Percentiles rank a stretch among this genome's conserved stretches.
Conservation (phyloP, 2,797 vertebrate genomes). For the Manis pentadactyla region DNA sequence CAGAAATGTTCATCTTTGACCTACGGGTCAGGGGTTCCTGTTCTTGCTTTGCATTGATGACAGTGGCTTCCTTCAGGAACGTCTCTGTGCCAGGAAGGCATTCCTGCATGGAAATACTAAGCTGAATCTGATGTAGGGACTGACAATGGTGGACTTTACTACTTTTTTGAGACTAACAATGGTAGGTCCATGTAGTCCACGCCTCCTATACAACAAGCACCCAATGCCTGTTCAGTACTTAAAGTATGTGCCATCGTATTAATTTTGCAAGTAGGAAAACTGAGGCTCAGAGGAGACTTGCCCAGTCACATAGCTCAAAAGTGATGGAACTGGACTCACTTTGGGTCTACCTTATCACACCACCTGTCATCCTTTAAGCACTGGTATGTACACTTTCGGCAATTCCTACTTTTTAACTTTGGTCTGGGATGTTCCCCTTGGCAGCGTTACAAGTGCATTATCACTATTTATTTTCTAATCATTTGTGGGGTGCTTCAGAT, state of each 20-base stretch:
- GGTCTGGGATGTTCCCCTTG: neutral
- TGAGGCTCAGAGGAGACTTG: neutral
- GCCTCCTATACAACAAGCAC: neutral
- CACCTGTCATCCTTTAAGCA: neutral
- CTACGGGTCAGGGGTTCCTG: too few species aligned
- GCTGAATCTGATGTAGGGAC: neutral
- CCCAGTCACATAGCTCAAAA: neutral
- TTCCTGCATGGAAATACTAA: neutral
- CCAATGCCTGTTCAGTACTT: neutral
- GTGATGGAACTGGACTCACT: neutral
- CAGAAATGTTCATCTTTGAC: neutral
- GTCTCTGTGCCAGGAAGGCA: neutral
- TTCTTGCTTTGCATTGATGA: neutral
- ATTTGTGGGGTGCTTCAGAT: neutral
- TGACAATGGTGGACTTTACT: accelerated
- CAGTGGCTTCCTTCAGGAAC: neutral
- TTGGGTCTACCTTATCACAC: neutral
- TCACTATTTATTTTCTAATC: neutral
- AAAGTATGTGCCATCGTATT: too few species aligned
- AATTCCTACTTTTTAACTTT: neutral
- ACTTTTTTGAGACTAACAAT: neutral
- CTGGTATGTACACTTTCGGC: neutral
- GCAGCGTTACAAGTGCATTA: too few species aligned
- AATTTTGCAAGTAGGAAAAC: neutral
- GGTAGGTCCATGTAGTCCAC: too few species aligned